Conservation (phyloP, 64 coral and sea anemone genomes). For the Anthopleura sola region DNA sequence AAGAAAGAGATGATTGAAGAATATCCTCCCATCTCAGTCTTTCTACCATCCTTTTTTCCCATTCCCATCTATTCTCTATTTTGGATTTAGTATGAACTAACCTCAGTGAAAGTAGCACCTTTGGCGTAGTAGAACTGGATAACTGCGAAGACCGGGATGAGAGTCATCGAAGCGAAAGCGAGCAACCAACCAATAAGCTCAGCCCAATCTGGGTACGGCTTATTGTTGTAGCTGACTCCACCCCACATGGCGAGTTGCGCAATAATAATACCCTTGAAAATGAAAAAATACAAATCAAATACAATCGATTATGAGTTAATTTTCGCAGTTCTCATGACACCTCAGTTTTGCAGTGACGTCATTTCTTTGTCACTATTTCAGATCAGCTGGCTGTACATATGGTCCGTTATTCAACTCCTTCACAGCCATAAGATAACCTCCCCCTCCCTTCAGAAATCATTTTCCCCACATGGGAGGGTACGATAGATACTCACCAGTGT, state of each 20-base stretch:
- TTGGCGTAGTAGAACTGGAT: conserved; percentile 26
- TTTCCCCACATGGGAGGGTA: no score
- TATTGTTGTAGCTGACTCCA: conserved; percentile 52
- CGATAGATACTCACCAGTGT: conserved; percentile 37
- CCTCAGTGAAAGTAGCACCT: background rate
- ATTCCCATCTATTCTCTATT: background rate
- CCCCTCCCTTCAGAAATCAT: no score
- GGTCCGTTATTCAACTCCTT: no score
- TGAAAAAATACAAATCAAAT: no score
- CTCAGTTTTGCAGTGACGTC: no score
- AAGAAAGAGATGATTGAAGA: background rate
- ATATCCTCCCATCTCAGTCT: background rate
- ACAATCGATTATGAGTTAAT: no score
- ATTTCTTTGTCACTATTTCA: no score
- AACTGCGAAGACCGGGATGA: conserved; percentile 36
- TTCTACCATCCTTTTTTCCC: background rate
- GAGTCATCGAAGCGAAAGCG: conserved; percentile 44
- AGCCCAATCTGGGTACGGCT: conserved; percentile 65
- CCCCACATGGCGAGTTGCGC: conserved; percentile 69
- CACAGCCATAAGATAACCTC: no score
- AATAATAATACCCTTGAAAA: conserved; percentile 64
- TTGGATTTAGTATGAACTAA: background rate
- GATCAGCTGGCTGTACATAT: no score
- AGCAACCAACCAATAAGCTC: conserved; percentile 80
- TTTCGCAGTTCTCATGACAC: no score